phyloP scores from a whole-genome alignment of 2,888 invertebrate species.

The Macroteleia sp. region DNA sequence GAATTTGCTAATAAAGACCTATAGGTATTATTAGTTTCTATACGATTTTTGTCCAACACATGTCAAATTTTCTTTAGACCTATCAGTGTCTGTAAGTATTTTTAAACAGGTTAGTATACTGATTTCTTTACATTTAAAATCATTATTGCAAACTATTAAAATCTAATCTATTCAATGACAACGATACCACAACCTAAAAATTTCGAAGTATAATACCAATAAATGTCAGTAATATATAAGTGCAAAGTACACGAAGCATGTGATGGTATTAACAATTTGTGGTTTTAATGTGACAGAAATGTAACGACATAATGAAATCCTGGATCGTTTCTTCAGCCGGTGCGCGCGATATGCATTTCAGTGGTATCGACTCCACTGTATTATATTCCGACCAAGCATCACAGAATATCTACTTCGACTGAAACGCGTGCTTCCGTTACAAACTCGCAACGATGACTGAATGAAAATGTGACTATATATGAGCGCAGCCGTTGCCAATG shows the following conservation, averaged over 20 bases:
- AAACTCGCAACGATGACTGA: slow-evolving; percentile 41
- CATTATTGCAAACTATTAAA: too few relatives aligned
- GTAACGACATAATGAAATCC: slow-evolving; percentile 49
- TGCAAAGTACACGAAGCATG: slow-evolving; percentile 16
- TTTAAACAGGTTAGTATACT: too few relatives aligned
- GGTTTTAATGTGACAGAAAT: slow-evolving; percentile 44
- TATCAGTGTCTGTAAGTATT: too few relatives aligned
- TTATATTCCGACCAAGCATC: slow-evolving; percentile 51
- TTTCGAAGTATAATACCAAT: too few relatives aligned
- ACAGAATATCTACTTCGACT: slow-evolving; percentile 36
- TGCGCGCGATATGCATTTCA: slow-evolving; percentile 47
- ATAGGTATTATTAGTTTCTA: too few relatives aligned
- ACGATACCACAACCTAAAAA: too few relatives aligned
- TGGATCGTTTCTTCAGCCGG: slow-evolving; percentile 36
- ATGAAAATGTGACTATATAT: slow-evolving; percentile 48
- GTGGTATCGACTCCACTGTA: slow-evolving; percentile 35
- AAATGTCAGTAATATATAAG: slow-evolving; percentile 5
- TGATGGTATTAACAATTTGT: slow-evolving; percentile 29
- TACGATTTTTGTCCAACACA: too few relatives aligned
- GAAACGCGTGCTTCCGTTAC: slow-evolving; percentile 50
- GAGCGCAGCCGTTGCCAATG: background rate
- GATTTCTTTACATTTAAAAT: too few relatives aligned
- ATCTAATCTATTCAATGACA: too few relatives aligned
- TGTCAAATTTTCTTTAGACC: too few relatives aligned
- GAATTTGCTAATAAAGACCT: too few relatives aligned